Percentiles rank a stretch among this genome's conserved stretches.
Evolutionary conservation across 1,140 invertebrate genomes (phyloP).

Genomic region (Ridgeia piscesae): DNA sequence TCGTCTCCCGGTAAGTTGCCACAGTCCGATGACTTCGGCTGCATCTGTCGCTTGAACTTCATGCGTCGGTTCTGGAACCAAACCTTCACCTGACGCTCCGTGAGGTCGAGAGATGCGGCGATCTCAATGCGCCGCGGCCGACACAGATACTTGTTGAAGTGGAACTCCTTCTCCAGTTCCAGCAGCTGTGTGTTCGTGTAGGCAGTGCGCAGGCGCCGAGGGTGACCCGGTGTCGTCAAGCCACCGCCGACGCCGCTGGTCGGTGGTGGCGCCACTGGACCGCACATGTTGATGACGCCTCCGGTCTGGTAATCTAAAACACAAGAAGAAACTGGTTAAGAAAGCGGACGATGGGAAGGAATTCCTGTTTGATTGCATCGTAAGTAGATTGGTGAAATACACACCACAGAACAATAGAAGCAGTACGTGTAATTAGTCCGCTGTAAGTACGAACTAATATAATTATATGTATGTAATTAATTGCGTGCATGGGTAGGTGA

Average conservation of each 20-base stretch:
- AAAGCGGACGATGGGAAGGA: not conserved
- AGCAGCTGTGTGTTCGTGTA: constrained; percentile 99
- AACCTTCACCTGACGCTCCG: constrained; percentile 71
- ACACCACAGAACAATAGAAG: too few relatives aligned
- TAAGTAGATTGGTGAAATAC: not conserved
- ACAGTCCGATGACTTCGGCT: not conserved
- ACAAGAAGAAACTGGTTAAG: not conserved
- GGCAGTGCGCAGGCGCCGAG: constrained; percentile 77
- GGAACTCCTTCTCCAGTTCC: constrained; percentile 94
- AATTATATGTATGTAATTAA: not conserved
- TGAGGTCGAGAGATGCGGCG: constrained; percentile 71
- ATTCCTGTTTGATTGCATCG: not conserved
- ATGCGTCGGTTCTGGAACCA: constrained; percentile 96
- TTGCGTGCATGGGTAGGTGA: not conserved
- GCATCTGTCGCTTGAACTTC: constrained; percentile 78
- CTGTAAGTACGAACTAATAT: not conserved
- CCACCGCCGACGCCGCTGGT: constrained; percentile 7
- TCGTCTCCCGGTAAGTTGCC: not conserved
- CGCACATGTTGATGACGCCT: not conserved
- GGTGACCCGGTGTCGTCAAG: constrained; percentile 14
- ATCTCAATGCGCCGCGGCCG: constrained; percentile 80
- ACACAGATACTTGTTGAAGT: constrained; percentile 77
- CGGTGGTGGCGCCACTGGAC: constrained; percentile 11
- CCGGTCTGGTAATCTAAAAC: not conserved
- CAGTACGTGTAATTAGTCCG: too few relatives aligned